Base-by-base conservation (phyloP, 2,797 vertebrate genomes). In the Chelidonichthys spinosus region DNA sequence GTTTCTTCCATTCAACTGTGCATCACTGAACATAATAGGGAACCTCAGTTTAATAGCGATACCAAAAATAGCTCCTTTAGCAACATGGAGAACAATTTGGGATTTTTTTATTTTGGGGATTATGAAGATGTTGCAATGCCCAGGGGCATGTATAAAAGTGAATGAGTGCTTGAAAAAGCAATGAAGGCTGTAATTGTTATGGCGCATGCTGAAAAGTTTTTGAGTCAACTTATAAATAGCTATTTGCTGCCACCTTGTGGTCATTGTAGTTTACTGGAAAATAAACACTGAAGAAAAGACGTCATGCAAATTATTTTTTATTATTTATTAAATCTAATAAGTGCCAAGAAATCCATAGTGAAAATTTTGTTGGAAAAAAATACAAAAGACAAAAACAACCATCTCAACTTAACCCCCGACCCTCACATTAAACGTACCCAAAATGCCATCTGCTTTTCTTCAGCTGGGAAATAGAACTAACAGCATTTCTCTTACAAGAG, bases 301-400 rank as follows among this genome's bases (percentile, higher is more conserved):
- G 15, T 35, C 70, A 86, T 82, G 72, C 72, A 78, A 32, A 13
- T 53, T 53, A 46, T 72, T 73, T 82, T 0, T 25, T 74, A 52
- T 78, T 79, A 36, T 83, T 71, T 78, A 86, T 84, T 87, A 72
- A 88, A 83, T 79, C 60, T 68, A 79, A 61, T 70, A 90, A 86
- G 72, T 83, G 85, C 78, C 55, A 87, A 85, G 83, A 50, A 71
- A 71, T 85, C 79, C 68, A 87, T 15, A 54, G 44, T 72, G 50
- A 84, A 81, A 43, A 42, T 18, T 49, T 64, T 6, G 69, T 15
- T 40, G 18, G 39, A 13, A 25, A 69, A 39, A 49, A 25, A 25
- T 25, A 25, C 25, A 25, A 25, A 25, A 25, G 25, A 25, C 25
- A 25, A 25, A 25, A 65, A 35, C 47, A 63, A 39, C 17, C 32